Evolutionary conservation across 2,888 invertebrate genomes (phyloP).

Genomic region (Amaurobius ferox): DNA sequence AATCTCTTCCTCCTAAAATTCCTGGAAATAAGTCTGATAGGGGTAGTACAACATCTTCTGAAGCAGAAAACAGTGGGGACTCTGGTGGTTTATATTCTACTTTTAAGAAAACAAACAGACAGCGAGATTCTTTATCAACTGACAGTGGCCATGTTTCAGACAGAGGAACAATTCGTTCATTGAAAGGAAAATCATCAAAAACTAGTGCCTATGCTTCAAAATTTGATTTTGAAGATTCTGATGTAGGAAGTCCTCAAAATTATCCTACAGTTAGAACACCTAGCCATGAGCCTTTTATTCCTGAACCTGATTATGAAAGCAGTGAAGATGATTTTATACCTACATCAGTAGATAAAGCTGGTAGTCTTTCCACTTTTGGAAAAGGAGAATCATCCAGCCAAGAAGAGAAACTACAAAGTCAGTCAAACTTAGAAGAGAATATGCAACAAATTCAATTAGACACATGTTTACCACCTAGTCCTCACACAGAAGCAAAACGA

Average conservation of each 20-base stretch:
- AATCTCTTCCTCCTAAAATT: conserved; percentile 70
- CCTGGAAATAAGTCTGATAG: conserved; percentile 51
- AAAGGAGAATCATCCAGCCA: conserved; percentile 51
- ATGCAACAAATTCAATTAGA: conserved; percentile 4
- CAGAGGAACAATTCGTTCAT: conserved; percentile 57
- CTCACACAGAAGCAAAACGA: conserved; percentile 71
- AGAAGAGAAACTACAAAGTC: conserved; percentile 49
- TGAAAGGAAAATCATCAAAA: conserved; percentile 61
- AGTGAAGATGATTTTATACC: conserved; percentile 84
- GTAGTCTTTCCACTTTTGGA: conserved; percentile 68
- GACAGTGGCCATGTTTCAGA: conserved; percentile 72
- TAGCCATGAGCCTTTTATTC: conserved; percentile 84
- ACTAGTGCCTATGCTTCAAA: conserved; percentile 68
- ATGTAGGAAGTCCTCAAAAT: conserved; percentile 68
- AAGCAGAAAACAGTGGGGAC: conserved; percentile 72
- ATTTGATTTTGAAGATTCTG: conserved; percentile 70
- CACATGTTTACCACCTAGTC: conserved; percentile 35
- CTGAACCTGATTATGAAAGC: conserved; percentile 91
- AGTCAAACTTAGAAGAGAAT: neutral
- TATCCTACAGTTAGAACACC: conserved; percentile 59
- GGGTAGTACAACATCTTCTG: conserved; percentile 67
- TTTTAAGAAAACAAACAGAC: conserved; percentile 58
- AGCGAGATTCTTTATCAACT: conserved; percentile 71
- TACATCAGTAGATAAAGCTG: conserved; percentile 61
- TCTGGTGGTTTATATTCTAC: conserved; percentile 67